A percentile compares a stretch with the other conserved stretches of the same genome.
phyloP scores from a whole-genome alignment of 2,797 vertebrate genomes.

The Chiroxiphia lanceolata region DNA sequence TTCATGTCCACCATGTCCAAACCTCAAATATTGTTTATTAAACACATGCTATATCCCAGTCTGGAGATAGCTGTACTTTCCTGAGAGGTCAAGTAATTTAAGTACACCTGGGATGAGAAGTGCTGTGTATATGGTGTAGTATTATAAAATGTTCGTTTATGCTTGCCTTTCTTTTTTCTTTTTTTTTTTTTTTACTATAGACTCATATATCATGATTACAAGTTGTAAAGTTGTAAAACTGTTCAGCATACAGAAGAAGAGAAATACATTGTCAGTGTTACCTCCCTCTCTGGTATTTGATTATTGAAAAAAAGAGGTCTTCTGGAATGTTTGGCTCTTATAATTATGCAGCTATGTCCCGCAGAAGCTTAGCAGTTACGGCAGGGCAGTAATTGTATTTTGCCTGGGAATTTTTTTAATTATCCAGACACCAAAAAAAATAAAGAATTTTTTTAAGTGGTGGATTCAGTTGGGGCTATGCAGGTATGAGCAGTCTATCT shows the following conservation, averaged over 20 bases:
- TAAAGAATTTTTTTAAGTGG: neutral
- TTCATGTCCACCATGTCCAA: neutral
- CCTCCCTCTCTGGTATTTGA: neutral
- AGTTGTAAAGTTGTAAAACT: neutral
- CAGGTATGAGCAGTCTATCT: slow-evolving; percentile 17
- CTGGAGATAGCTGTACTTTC: neutral
- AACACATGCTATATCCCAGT: neutral
- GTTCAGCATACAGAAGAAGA: neutral
- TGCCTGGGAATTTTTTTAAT: slow-evolving; percentile 16
- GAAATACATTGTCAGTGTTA: neutral
- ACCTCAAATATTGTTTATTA: neutral
- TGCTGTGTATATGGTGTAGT: neutral
- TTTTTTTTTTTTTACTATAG: neutral
- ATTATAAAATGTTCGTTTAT: neutral
- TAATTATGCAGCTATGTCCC: slow-evolving; percentile 41
- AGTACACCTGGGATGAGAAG: neutral
- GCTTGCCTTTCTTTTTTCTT: neutral
- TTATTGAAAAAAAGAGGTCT: slow-evolving; percentile 29
- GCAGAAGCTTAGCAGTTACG: neutral
- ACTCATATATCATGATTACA: neutral
- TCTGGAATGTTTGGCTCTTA: slow-evolving; percentile 37
- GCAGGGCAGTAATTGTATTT: slow-evolving; percentile 26
- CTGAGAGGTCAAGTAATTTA: neutral
- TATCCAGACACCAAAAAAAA: neutral
- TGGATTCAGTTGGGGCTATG: neutral